phyloP scores from a whole-genome alignment of 2,888 invertebrate species.

The Drosophila birchii region DNA sequence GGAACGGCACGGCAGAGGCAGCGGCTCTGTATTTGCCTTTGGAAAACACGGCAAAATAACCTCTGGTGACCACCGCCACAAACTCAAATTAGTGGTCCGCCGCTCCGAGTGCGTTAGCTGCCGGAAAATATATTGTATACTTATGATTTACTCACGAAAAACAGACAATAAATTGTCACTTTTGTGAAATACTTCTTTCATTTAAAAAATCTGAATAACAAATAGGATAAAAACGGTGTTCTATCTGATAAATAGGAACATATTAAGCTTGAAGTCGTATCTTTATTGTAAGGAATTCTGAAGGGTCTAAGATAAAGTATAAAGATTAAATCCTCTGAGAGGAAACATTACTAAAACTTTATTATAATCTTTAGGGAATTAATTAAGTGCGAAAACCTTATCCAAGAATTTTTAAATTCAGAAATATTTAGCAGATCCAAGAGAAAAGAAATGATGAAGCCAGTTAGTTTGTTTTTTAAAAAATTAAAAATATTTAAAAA shows the following conservation, averaged over 20 bases:
- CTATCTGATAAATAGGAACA: background rate
- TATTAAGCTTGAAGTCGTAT: accelerated
- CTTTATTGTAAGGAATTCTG: background rate
- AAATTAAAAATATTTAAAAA: background rate
- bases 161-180: background rate
- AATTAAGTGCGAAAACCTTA: background rate
- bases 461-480: no score
- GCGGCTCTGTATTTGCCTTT: constrained; percentile 28
- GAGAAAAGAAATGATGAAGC: background rate
- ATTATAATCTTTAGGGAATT: background rate
- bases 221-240: background rate
- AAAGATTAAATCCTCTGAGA: background rate
- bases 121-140: constrained; percentile 14
- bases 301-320: background rate
- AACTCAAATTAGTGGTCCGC: constrained; percentile 33
- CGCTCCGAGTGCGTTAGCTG: constrained; percentile 8
- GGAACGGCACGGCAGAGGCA: background rate
- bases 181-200: background rate
- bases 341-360: background rate
- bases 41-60: constrained; percentile 40
- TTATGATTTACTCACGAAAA: constrained; percentile 6
- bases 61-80: constrained; percentile 35
- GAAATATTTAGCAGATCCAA: background rate
- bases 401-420: background rate
- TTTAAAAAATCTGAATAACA: no score